Percentiles rank a stretch among this genome's conserved stretches.
Evolutionary conservation across 2,113 vertebrate genomes (phyloP).

Genomic region (Scytalopus superciliaris): DNA sequence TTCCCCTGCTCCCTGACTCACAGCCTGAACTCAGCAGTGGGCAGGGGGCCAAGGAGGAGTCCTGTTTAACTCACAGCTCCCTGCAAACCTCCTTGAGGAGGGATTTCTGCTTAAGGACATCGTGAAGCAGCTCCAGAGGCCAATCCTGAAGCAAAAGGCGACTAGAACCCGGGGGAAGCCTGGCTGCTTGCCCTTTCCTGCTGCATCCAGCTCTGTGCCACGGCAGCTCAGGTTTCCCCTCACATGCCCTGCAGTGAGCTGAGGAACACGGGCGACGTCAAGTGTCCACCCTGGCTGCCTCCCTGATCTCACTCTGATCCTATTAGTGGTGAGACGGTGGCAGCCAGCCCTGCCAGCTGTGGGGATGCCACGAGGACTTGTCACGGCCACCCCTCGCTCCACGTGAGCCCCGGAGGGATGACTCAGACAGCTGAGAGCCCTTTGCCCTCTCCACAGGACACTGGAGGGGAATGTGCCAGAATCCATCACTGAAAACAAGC

Average conservation of each 20-base stretch:
- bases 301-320: background rate
- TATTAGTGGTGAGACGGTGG: background rate
- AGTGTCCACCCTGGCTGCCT: background rate
- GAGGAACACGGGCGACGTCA: background rate
- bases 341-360: background rate
- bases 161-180: background rate
- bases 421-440: background rate
- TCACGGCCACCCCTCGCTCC: fast-evolving
- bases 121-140: background rate
- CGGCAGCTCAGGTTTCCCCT: background rate
- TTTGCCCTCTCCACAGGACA: fast-evolving
- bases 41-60: background rate
- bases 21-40: background rate
- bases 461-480: background rate
- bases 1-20: slow-evolving; percentile 14
- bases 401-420: background rate
- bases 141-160: fast-evolving
- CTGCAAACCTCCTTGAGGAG: background rate
- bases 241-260: background rate
- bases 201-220: background rate
- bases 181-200: background rate
- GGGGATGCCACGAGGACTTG: background rate
- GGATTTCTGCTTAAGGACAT: background rate
- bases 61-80: background rate
- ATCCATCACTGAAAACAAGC: fast-evolving